Conservation (phyloP, 23 tunicate genomes). For the Halocynthia aurantium region DNA sequence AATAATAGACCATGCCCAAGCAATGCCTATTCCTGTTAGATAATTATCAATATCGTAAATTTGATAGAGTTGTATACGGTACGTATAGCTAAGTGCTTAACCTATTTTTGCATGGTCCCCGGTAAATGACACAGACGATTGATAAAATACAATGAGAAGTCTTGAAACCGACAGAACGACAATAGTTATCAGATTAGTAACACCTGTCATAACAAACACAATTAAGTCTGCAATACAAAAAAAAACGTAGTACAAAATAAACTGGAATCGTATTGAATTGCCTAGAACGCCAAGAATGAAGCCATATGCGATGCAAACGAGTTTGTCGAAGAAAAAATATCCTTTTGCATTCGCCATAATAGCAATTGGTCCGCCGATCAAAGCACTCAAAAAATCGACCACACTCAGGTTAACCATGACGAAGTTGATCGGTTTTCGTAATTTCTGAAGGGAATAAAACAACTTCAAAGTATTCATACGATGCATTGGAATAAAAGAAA, state of each 20-base stretch:
- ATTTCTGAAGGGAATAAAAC: background rate
- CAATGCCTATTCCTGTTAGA: background rate
- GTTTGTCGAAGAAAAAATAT: background rate
- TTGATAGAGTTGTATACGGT: background rate
- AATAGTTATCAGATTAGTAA: constrained; percentile 1
- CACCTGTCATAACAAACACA: background rate
- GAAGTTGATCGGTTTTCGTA: constrained; percentile 1
- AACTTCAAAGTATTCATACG: too few relatives aligned
- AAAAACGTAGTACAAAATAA: too few relatives aligned
- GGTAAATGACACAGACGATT: background rate
- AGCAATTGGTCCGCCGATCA: background rate
- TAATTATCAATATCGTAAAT: background rate
- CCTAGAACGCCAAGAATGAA: constrained; percentile 1
- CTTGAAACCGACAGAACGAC: constrained; percentile 4
- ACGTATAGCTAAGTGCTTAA: background rate
- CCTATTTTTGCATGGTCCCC: background rate
- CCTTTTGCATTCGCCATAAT: background rate
- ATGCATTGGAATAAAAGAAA: too few relatives aligned
- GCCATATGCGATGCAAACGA: background rate
- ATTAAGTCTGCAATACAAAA: background rate
- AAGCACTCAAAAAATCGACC: constrained; percentile 2
- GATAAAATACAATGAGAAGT: background rate
- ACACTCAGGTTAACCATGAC: background rate
- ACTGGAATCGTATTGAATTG: background rate
- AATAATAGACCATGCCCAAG: background rate